Conservation (phyloP, 1,140 invertebrate species). For the Diabrotica virgifera region DNA sequence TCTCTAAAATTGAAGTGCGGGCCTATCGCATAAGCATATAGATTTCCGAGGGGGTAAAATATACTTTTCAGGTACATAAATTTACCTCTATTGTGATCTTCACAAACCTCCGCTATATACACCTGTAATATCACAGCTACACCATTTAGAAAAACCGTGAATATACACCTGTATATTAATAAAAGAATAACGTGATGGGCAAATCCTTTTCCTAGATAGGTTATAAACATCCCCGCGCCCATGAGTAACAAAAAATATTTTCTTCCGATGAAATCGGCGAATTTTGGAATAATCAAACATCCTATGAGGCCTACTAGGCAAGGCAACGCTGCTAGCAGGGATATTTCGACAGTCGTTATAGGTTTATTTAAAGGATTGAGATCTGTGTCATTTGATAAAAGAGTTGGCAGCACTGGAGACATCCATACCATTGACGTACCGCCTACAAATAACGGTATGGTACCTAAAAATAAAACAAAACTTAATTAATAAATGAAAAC, state of each 20-base stretch:
- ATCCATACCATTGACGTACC: slow-evolving; percentile 61
- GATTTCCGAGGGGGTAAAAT: slow-evolving; percentile 32
- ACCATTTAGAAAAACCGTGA: slow-evolving; percentile 49
- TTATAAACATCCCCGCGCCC: slow-evolving; percentile 10
- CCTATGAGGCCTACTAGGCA: slow-evolving; percentile 66
- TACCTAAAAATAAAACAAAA: not conserved
- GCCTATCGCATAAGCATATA: slow-evolving; percentile 56
- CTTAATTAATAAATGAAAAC: no score
- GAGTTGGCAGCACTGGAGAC: slow-evolving; percentile 61
- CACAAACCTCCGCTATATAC: slow-evolving; percentile 53
- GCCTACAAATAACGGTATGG: slow-evolving; percentile 60
- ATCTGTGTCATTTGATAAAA: slow-evolving; percentile 39
- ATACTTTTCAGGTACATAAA: slow-evolving; percentile 33
- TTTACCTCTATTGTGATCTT: slow-evolving; percentile 39
- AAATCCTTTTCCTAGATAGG: slow-evolving; percentile 23
- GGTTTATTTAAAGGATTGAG: slow-evolving; percentile 36
- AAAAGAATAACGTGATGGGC: slow-evolving; percentile 45
- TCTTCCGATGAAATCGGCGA: slow-evolving; percentile 47
- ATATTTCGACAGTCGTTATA: slow-evolving; percentile 53
- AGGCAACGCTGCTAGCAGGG: slow-evolving; percentile 78
- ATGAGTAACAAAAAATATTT: slow-evolving; percentile 51
- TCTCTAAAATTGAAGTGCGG: slow-evolving; percentile 55
- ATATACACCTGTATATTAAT: slow-evolving; percentile 48
- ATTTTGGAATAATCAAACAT: slow-evolving; percentile 36
- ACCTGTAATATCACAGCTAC: slow-evolving; percentile 52